Evolutionary conservation across 2,797 vertebrate species (phyloP).

Genomic region (Spea hammondii): DNA sequence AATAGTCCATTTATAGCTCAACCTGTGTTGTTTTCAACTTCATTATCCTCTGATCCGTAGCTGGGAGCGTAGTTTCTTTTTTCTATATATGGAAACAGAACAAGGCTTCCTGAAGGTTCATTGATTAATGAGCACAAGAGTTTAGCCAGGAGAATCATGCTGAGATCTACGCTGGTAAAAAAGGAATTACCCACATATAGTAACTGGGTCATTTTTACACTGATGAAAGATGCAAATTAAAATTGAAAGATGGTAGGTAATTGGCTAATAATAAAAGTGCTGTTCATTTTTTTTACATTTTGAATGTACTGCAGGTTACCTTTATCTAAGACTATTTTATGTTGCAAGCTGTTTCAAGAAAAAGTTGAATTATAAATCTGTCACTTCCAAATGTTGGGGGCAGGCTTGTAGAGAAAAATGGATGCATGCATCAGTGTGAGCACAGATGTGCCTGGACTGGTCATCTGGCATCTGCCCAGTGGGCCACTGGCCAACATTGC

Average conservation of each 20-base stretch:
- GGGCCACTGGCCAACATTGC: too few species aligned
- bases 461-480: too few species aligned
- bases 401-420: too few species aligned
- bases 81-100: constrained; percentile 10
- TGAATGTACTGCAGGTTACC: too few species aligned
- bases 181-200: constrained; percentile 5
- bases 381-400: too few species aligned
- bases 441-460: too few species aligned
- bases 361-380: too few species aligned
- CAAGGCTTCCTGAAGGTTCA: background rate
- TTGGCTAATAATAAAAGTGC: background rate
- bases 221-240: background rate
- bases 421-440: too few species aligned
- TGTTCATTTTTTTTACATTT: too few species aligned
- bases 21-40: constrained; percentile 4
- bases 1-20: constrained; percentile 21
- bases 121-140: constrained; percentile 13
- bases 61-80: constrained; percentile 5
- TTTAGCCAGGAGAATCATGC: constrained; percentile 28
- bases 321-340: too few species aligned
- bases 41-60: constrained; percentile 9
- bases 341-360: too few species aligned
- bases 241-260: background rate
- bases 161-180: background rate
- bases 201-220: constrained; percentile 6